phyloP scores from a whole-genome alignment of 2,888 invertebrate species.

The Perdita meconis region DNA sequence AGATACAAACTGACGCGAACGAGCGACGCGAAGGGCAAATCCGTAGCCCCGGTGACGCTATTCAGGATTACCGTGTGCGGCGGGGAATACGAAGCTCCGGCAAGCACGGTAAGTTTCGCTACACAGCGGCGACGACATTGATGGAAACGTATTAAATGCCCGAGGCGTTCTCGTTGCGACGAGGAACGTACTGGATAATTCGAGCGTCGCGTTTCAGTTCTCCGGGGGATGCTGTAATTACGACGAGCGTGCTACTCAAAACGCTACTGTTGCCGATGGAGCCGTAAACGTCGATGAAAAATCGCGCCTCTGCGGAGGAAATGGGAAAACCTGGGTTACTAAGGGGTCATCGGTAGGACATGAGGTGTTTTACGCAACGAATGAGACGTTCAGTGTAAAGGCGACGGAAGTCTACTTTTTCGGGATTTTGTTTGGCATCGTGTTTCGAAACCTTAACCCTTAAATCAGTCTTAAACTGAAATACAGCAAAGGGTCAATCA shows the following conservation, averaged over 20 bases:
- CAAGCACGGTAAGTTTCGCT: conserved; percentile 7
- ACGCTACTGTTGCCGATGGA: conserved; percentile 6
- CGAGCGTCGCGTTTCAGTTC: conserved; percentile 58
- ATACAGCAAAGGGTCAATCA: no score
- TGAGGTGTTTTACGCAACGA: no score
- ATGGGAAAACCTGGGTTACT: no score
- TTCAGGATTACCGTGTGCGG: background rate
- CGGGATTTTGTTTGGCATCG: no score
- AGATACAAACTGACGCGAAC: background rate
- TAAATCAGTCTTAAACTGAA: no score
- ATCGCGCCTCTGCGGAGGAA: no score
- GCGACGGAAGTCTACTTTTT: no score
- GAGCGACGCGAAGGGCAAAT: background rate
- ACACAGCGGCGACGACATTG: conserved; percentile 48
- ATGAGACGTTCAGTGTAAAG: no score
- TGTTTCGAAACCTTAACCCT: no score
- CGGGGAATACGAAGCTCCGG: background rate
- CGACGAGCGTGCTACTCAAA: conserved; percentile 47
- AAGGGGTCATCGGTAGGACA: no score
- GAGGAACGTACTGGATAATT: conserved; percentile 64
- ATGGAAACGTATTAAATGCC: conserved; percentile 67
- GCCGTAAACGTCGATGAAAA: background rate
- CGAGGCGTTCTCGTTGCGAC: conserved; percentile 60
- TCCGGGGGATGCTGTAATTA: conserved; percentile 42
- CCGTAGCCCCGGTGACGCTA: background rate